phyloP scores from a whole-genome alignment of 2,888 invertebrate genomes.

The Mantis religiosa region DNA sequence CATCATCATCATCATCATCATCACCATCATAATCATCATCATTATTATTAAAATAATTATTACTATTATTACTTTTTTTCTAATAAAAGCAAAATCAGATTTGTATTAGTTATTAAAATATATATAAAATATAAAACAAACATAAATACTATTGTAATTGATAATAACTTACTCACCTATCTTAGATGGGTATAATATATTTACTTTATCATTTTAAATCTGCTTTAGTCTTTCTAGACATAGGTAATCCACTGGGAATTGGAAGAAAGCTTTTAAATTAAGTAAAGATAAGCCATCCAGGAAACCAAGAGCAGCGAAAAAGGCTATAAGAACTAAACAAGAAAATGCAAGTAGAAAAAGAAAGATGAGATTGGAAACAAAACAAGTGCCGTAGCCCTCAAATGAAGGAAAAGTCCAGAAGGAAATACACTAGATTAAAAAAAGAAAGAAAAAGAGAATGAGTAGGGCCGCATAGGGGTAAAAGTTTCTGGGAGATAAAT shows the following conservation, averaged over 20 bases:
- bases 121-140: too few relatives aligned
- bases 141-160: too few relatives aligned
- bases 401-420: neutral
- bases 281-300: neutral
- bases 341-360: neutral
- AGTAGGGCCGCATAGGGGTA: neutral
- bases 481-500: neutral
- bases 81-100: too few relatives aligned
- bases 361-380: neutral
- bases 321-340: neutral
- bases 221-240: neutral
- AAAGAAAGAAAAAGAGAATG: neutral
- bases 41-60: too few relatives aligned
- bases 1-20: too few relatives aligned
- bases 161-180: too few relatives aligned
- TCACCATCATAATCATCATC: too few relatives aligned
- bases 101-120: too few relatives aligned
- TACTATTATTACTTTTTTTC: too few relatives aligned
- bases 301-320: neutral
- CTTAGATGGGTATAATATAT: too few relatives aligned
- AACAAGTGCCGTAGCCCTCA: neutral
- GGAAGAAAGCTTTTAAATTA: neutral
- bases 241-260: neutral
- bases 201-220: too few relatives aligned
- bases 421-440: neutral